Conservation (phyloP, 2,797 vertebrate genomes). For the Clarias fuscus region DNA sequence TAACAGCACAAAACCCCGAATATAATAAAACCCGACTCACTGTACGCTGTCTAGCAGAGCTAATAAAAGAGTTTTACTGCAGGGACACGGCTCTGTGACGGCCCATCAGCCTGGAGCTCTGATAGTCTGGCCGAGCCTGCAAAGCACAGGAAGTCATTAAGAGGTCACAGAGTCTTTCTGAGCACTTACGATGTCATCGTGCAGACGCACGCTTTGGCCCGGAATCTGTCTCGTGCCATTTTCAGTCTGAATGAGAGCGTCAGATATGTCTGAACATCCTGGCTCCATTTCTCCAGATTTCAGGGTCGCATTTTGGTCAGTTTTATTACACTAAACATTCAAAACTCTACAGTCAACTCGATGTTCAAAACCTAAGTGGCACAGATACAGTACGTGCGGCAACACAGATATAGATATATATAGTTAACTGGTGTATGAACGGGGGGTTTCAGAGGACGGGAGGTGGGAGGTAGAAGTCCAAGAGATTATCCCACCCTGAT, state of each 20-base stretch:
- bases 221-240: constrained; percentile 47
- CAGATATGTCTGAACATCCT: constrained; percentile 40
- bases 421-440: no score
- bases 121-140: constrained; percentile 28
- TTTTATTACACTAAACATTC: constrained; percentile 35
- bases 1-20: constrained; percentile 35
- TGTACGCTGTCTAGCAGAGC: constrained; percentile 40
- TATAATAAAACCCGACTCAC: constrained; percentile 43
- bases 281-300: constrained; percentile 40
- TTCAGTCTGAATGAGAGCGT: constrained; percentile 36
- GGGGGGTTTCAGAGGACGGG: background rate
- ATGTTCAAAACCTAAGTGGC: constrained; percentile 23
- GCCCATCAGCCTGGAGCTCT: constrained; percentile 37
- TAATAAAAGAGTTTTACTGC: constrained; percentile 49
- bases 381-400: no score
- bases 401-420: no score
- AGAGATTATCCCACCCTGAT: background rate
- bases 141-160: constrained; percentile 55
- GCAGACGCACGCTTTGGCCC: constrained; percentile 28
- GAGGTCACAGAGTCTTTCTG: constrained; percentile 52
- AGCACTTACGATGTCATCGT: constrained; percentile 51
- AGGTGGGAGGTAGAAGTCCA: no score
- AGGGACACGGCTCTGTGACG: constrained; percentile 43
- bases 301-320: constrained; percentile 25
- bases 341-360: constrained; percentile 22